Conservation (phyloP, 2,797 vertebrate genomes). For the Amniataba percoides region DNA sequence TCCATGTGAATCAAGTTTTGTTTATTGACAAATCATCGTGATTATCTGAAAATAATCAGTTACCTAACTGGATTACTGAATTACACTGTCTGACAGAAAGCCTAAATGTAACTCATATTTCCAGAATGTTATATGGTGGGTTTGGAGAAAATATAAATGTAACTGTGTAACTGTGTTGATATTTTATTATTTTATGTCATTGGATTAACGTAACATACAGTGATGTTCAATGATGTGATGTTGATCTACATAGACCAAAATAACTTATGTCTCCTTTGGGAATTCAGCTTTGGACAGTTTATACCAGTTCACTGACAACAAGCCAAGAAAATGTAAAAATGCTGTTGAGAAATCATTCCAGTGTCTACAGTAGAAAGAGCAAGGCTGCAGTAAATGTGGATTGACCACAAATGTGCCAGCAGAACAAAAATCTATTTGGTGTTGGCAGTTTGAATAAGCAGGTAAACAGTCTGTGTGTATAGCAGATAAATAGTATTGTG, state of each 20-base stretch:
- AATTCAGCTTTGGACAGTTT: neutral
- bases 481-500: conserved; percentile 15
- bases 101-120: neutral
- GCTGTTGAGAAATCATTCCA: neutral
- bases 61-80: too few relatives aligned
- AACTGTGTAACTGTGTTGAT: too few relatives aligned
- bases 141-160: neutral
- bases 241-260: neutral
- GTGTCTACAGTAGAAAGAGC: neutral
- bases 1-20: neutral
- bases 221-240: too few relatives aligned
- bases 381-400: conserved; percentile 3
- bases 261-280: neutral
- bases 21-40: neutral
- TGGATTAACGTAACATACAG: neutral
- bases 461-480: conserved; percentile 19
- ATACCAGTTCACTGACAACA: neutral
- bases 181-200: neutral
- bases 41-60: too few relatives aligned
- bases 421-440: conserved; percentile 8
- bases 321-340: neutral
- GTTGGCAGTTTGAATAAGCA: neutral
- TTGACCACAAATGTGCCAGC: neutral
- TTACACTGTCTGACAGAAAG: neutral
- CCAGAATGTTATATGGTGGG: neutral